These are phyloP conservation scores for Excalfactoria chinensis DNA, from an alignment of 2,113 vertebrate species.

Conservation along the genomic window DNA sequence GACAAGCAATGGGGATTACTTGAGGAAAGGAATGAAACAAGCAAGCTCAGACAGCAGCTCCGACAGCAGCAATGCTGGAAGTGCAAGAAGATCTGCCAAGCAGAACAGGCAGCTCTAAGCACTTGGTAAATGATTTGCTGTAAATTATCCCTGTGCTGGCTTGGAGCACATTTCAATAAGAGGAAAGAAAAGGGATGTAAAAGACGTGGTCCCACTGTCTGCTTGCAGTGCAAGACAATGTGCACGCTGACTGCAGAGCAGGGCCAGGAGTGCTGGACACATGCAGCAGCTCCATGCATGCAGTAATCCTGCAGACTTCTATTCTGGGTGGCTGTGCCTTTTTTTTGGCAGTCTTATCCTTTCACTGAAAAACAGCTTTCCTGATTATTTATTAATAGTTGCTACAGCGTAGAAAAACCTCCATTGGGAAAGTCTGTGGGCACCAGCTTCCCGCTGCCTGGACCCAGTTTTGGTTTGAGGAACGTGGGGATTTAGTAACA, in stretches of 20 bases:
- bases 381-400: background rate
- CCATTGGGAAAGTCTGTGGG: background rate
- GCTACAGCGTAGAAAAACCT: background rate
- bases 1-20: background rate
- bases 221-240: accelerated
- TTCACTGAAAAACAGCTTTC: background rate
- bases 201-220: accelerated
- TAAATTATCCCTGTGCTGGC: background rate
- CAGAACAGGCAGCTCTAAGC: background rate
- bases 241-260: background rate
- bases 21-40: background rate
- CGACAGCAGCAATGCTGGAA: background rate
- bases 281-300: background rate
- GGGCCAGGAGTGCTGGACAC: background rate
- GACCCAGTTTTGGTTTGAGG: background rate
- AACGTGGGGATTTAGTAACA: background rate
- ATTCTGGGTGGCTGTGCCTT: background rate
- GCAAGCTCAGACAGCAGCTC: background rate
- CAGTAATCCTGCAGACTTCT: background rate
- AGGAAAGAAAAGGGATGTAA: background rate
- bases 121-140: background rate
- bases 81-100: background rate
- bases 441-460: background rate
- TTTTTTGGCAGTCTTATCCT: background rate
- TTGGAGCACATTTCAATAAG: background rate